phyloP scores from a whole-genome alignment of 1,140 invertebrate genomes.

The Wasmannia auropunctata region DNA sequence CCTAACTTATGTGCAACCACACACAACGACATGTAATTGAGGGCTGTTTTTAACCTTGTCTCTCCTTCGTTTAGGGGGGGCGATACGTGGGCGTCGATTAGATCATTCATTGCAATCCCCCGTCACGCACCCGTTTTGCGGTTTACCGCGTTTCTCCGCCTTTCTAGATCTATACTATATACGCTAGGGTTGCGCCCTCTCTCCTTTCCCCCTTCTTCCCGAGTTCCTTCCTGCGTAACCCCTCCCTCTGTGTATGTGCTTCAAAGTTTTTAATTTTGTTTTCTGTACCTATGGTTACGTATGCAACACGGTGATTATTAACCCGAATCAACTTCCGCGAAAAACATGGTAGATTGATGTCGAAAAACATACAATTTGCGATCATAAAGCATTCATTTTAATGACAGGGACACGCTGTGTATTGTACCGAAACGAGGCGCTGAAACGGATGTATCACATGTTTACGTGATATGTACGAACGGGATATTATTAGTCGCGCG shows the following conservation, averaged over 20 bases:
- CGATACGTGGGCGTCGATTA: conserved; percentile 42
- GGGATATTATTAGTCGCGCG: not conserved
- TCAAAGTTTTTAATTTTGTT: conserved; percentile 53
- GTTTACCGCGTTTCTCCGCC: conserved; percentile 4
- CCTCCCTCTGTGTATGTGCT: not conserved
- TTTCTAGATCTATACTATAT: not conserved
- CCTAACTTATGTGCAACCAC: conserved; percentile 6
- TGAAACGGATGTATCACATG: conserved; percentile 17
- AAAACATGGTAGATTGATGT: conserved; percentile 8
- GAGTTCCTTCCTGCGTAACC: not conserved
- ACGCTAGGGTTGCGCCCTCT: not conserved
- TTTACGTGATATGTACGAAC: not conserved
- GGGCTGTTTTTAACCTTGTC: not conserved
- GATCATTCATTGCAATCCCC: conserved; percentile 4
- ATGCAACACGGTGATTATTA: conserved; percentile 17
- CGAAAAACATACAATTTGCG: conserved; percentile 39
- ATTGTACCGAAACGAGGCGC: conserved; percentile 7
- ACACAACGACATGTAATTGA: not conserved
- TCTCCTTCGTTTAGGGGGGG: not conserved
- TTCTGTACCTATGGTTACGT: conserved; percentile 1
- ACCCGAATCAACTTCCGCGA: conserved; percentile 35
- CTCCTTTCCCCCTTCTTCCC: not conserved
- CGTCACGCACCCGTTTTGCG: conserved; percentile 34
- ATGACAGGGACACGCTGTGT: not conserved
- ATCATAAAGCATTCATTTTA: conserved; percentile 33